These are phyloP conservation scores for Meiosimyza decipiens DNA, from an alignment of 2,888 invertebrate species.

Conservation along the genomic window DNA sequence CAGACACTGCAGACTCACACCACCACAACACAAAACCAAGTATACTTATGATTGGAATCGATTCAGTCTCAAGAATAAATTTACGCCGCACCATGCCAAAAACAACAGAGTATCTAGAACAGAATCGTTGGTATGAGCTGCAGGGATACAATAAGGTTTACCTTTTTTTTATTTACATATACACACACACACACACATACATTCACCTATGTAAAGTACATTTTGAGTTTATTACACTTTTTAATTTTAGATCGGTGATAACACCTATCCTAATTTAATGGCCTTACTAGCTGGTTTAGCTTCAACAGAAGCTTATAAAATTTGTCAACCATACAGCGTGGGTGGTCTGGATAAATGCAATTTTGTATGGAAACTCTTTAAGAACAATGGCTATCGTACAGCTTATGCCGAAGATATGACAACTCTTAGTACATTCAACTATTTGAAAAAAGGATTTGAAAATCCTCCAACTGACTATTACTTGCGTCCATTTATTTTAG, in stretches of 20 bases:
- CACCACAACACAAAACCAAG: conserved; percentile 65
- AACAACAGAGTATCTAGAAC: conserved; percentile 73
- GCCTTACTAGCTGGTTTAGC: conserved; percentile 79
- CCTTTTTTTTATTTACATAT: conserved; percentile 2
- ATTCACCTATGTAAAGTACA: background rate
- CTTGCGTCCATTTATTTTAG: conserved; percentile 77
- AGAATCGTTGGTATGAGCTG: conserved; percentile 76
- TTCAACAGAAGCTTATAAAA: conserved; percentile 64
- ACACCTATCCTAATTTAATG: conserved; percentile 90
- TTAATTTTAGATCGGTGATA: conserved; percentile 77
- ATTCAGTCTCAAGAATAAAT: conserved; percentile 84
- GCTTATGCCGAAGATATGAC: conserved; percentile 83
- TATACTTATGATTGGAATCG: conserved; percentile 84
- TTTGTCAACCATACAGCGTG: conserved; percentile 67
- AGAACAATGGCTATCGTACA: conserved; percentile 77
- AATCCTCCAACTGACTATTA: conserved; percentile 85
- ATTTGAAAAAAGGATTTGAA: conserved; percentile 76
- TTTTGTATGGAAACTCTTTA: conserved; percentile 82
- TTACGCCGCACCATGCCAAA: conserved; percentile 79
- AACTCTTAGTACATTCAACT: conserved; percentile 75
- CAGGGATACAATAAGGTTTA: conserved; percentile 77
- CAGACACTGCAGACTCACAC: background rate
- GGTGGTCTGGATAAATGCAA: conserved; percentile 77
- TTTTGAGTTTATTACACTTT: background rate
- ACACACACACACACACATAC: background rate